These are phyloP conservation scores for Pantelozetes paolii DNA, from an alignment of 2,888 invertebrate genomes.

Conservation along the genomic window DNA sequence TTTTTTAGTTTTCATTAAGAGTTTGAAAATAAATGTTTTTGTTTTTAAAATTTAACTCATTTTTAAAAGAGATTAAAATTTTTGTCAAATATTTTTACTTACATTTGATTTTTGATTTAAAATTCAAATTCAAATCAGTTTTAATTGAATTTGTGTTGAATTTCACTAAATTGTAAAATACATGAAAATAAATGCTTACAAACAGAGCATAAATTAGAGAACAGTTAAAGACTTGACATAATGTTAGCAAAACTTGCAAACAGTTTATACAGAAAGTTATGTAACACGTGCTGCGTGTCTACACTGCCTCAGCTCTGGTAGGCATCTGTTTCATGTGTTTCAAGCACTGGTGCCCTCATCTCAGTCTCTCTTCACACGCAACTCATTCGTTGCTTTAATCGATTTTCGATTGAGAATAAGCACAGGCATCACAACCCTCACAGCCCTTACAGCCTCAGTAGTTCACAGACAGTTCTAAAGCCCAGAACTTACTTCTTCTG, in stretches of 20 bases:
- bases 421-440: neutral
- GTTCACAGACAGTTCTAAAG: too few relatives aligned
- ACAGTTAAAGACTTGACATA: too few relatives aligned
- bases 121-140: neutral
- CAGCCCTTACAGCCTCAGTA: neutral
- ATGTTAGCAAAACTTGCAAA: too few relatives aligned
- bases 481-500: slow-evolving; percentile 8
- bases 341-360: slow-evolving; percentile 29
- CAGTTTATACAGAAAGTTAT: too few relatives aligned
- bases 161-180: neutral
- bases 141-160: neutral
- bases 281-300: slow-evolving; percentile 26
- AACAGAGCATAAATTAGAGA: neutral
- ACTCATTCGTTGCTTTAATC: slow-evolving; percentile 31
- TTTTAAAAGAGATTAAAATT: too few relatives aligned
- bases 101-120: neutral
- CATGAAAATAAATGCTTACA: neutral
- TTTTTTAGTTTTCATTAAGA: too few relatives aligned
- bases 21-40: too few relatives aligned
- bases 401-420: slow-evolving; percentile 27
- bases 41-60: neutral
- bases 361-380: slow-evolving; percentile 23
- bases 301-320: slow-evolving; percentile 16
- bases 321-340: slow-evolving; percentile 23
- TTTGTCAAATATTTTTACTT: too few relatives aligned